These are phyloP conservation scores for Apteryx owenii DNA, from an alignment of 2,113 vertebrate species.

Conservation along the genomic window DNA sequence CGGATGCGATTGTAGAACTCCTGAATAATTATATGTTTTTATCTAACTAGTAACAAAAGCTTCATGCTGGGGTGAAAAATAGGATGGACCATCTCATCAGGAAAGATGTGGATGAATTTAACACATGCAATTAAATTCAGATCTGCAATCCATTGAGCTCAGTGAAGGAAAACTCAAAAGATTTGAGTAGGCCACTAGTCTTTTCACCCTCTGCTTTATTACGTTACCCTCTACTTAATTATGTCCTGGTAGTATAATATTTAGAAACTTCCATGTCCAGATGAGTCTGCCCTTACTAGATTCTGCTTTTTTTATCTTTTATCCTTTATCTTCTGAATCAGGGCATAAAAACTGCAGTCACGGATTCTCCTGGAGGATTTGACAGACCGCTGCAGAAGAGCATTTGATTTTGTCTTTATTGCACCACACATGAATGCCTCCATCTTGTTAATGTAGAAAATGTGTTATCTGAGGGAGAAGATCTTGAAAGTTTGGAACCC, in stretches of 20 bases:
- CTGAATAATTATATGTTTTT: slow-evolving; percentile 5
- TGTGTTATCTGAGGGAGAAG: slow-evolving; percentile 36
- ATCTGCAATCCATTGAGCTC: neutral
- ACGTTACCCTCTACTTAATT: neutral
- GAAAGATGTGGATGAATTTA: neutral
- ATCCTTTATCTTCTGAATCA: neutral
- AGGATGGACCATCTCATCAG: neutral
- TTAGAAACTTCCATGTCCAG: neutral
- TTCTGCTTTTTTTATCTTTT: slow-evolving; percentile 4
- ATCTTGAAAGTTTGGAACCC: neutral
- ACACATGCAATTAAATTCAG: neutral
- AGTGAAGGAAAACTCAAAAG: neutral
- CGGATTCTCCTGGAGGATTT: slow-evolving; percentile 28
- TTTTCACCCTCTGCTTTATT: neutral
- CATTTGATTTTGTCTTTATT: slow-evolving; percentile 60
- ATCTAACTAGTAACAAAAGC: neutral
- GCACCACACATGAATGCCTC: slow-evolving; percentile 54
- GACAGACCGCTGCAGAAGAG: neutral
- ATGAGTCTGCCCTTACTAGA: neutral
- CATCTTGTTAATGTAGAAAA: slow-evolving; percentile 60
- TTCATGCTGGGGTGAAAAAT: neutral
- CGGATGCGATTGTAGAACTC: neutral
- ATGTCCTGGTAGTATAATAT: neutral
- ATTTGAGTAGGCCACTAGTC: neutral
- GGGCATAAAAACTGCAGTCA: neutral